phyloP scores from a whole-genome alignment of 2,888 invertebrate genomes.

The Dicycla oo region DNA sequence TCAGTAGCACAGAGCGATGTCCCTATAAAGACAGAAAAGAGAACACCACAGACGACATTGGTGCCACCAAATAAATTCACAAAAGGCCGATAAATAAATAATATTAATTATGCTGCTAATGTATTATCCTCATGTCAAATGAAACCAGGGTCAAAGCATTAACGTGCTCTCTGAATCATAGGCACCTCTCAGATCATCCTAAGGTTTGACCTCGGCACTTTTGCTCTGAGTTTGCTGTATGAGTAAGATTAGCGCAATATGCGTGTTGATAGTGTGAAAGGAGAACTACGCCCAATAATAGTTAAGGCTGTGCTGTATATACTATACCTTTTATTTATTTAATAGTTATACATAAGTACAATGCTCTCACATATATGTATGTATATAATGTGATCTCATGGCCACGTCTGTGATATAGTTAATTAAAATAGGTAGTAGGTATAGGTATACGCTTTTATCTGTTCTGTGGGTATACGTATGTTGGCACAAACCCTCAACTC shows the following conservation, averaged over 20 bases:
- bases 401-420: not conserved
- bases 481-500: not conserved
- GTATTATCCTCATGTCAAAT: constrained; percentile 24
- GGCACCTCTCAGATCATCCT: not conserved
- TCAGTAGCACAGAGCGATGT: not conserved
- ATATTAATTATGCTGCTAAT: constrained; percentile 1
- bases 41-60: too few relatives aligned
- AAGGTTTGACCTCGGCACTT: not conserved
- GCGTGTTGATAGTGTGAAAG: not conserved
- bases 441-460: too few relatives aligned
- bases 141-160: not conserved
- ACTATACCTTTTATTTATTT: too few relatives aligned
- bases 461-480: too few relatives aligned
- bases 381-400: too few relatives aligned
- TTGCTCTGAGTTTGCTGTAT: not conserved
- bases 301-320: too few relatives aligned
- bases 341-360: not conserved
- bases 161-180: not conserved
- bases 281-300: not conserved
- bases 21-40: not conserved
- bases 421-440: not conserved
- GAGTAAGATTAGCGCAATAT: not conserved
- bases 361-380: not conserved
- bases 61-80: not conserved
- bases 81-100: not conserved